These are phyloP conservation scores for Trachops cirrhosus DNA, from an alignment of 2,797 vertebrate species.

Conservation along the genomic window DNA sequence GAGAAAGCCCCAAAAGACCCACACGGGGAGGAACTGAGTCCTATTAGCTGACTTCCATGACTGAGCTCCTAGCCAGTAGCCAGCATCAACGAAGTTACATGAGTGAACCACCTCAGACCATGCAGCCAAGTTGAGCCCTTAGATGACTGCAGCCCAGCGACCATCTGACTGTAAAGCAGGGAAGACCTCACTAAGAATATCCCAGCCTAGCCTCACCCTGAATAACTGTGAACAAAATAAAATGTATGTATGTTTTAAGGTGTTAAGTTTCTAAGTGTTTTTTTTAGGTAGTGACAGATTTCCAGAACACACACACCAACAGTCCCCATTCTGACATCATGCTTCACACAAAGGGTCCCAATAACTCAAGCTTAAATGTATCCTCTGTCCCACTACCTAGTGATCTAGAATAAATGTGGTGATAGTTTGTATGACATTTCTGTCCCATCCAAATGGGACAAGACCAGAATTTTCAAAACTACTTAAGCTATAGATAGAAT, in stretches of 20 bases:
- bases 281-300: background rate
- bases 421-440: background rate
- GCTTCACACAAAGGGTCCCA: background rate
- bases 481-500: background rate
- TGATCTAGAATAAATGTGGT: background rate
- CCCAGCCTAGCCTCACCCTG: background rate
- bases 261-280: background rate
- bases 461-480: background rate
- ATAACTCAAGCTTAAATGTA: background rate
- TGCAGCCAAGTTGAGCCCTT: background rate
- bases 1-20: background rate
- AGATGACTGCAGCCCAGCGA: background rate
- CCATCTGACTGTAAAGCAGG: background rate
- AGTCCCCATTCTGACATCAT: background rate
- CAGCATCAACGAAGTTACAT: background rate
- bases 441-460: background rate
- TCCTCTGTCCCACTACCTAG: background rate
- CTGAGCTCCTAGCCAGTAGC: background rate
- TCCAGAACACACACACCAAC: background rate
- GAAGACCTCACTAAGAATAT: background rate
- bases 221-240: conserved; percentile 12
- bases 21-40: background rate
- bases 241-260: background rate
- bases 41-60: background rate
- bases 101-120: background rate